Percentiles rank a stretch among this genome's conserved stretches.
Evolutionary conservation across 2,888 invertebrate species (phyloP).

Genomic region (Ophion costatus): DNA sequence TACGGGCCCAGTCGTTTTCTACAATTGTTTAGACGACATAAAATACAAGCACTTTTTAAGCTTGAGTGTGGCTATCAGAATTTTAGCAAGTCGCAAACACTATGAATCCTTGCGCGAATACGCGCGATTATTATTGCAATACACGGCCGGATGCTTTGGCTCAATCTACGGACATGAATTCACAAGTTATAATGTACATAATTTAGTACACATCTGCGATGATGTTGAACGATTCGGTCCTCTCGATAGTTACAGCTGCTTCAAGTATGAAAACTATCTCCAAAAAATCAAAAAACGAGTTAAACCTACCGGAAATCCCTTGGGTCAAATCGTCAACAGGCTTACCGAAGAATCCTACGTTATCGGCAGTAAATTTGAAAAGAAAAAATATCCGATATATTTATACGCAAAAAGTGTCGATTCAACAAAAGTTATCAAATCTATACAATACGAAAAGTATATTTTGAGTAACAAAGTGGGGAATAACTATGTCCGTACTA

Average conservation of each 20-base stretch:
- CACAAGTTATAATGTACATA: constrained; percentile 46
- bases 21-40: constrained; percentile 59
- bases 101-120: constrained; percentile 9
- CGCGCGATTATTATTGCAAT: constrained; percentile 21
- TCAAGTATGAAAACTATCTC: constrained; percentile 22
- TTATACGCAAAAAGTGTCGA: too few species aligned
- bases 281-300: constrained; percentile 19
- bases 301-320: constrained; percentile 9
- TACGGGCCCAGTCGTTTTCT: constrained; percentile 64
- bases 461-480: too few species aligned
- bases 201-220: constrained; percentile 47
- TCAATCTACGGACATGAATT: constrained; percentile 46
- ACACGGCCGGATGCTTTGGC: constrained; percentile 27
- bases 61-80: constrained; percentile 67
- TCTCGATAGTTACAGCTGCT: constrained; percentile 37
- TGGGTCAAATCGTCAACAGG: constrained; percentile 17
- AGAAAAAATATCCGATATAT: too few species aligned
- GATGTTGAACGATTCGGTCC: constrained; percentile 53
- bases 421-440: too few species aligned
- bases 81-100: constrained; percentile 55
- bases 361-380: neutral
- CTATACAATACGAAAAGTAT: too few species aligned
- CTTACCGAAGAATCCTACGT: constrained; percentile 22
- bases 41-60: constrained; percentile 69
- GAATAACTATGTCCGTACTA: too few species aligned